A percentile compares a stretch with the other conserved stretches of the same genome.
These are phyloP conservation scores for Sebastes minor DNA, from an alignment of 2,797 vertebrate species.

Conservation along the genomic window DNA sequence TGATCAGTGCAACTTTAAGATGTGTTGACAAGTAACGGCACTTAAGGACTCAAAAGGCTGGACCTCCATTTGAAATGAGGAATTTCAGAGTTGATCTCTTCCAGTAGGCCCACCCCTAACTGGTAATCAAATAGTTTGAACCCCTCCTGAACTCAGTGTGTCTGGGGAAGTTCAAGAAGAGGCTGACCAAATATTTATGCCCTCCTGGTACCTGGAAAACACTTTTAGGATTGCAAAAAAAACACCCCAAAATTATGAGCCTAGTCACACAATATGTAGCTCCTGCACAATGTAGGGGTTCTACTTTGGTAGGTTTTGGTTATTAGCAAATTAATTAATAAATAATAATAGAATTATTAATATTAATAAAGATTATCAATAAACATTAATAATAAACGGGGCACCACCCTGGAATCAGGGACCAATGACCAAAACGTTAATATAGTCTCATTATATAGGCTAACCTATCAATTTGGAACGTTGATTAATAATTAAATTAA, in stretches of 20 bases:
- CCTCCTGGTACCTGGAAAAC: neutral
- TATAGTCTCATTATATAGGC: too few species aligned
- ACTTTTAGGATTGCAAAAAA: neutral
- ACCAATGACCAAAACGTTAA: too few species aligned
- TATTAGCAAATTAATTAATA: too few species aligned
- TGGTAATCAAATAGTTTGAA: constrained; percentile 29
- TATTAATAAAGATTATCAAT: too few species aligned
- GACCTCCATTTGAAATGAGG: neutral
- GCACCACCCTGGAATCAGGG: too few species aligned
- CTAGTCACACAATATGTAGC: neutral
- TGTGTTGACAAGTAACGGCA: neutral
- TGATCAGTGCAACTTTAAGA: neutral
- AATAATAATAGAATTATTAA: too few species aligned
- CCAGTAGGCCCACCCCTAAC: neutral
- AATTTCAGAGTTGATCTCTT: neutral
- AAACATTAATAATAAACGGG: too few species aligned
- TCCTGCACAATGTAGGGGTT: too few species aligned
- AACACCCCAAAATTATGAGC: neutral
- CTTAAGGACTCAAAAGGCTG: neutral
- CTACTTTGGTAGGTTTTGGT: too few species aligned
- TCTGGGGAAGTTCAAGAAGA: neutral
- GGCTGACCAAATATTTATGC: neutral
- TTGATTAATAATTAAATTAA: too few species aligned
- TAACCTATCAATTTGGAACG: too few species aligned
- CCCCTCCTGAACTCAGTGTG: neutral